These are phyloP conservation scores for Cossypha niveicapilla DNA, from an alignment of 2,797 vertebrate species.

Conservation along the genomic window DNA sequence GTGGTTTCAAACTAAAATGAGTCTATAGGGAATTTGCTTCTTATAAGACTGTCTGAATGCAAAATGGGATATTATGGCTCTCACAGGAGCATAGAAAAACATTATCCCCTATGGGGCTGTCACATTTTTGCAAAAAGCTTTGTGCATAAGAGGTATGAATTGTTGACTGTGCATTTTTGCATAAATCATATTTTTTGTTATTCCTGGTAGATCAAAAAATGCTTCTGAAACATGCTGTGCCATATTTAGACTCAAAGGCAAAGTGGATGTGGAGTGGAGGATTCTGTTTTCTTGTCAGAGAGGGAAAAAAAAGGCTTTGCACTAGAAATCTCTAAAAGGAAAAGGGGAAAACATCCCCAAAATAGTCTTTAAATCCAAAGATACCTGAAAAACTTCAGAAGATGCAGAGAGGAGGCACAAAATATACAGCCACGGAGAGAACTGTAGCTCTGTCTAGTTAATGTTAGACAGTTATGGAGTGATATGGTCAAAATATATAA, in stretches of 20 bases:
- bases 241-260: background rate
- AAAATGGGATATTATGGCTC: background rate
- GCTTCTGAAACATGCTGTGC: background rate
- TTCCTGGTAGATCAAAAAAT: conserved; percentile 5
- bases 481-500: background rate
- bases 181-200: conserved; percentile 7
- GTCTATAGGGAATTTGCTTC: conserved; percentile 22
- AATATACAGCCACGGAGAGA: background rate
- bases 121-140: conserved; percentile 24
- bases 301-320: background rate
- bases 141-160: background rate
- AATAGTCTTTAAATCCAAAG: background rate
- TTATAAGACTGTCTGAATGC: conserved; percentile 12
- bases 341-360: background rate
- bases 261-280: background rate
- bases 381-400: background rate
- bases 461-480: background rate
- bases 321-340: background rate
- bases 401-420: background rate
- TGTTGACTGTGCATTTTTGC: conserved; percentile 28
- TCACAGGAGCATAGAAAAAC: conserved; percentile 1
- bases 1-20: conserved; percentile 22
- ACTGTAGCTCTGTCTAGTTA: background rate
- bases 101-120: conserved; percentile 15
- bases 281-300: background rate